Evolutionary conservation across 2,888 invertebrate species (phyloP), one percentile per base, ranked within the genome.

Genomic region (Noctua janthe): DNA sequence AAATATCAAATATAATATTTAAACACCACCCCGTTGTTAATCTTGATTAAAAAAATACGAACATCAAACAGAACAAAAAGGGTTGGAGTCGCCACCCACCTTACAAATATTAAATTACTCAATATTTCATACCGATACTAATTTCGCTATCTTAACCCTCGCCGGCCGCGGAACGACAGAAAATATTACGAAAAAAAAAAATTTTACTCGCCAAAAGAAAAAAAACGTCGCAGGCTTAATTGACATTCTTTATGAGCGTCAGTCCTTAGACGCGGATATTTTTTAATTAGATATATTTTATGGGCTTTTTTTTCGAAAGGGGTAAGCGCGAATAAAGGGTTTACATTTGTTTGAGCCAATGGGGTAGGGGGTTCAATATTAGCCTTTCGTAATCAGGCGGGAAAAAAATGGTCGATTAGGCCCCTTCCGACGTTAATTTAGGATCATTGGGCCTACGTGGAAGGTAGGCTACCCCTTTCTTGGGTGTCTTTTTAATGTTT

Each of bases 251-350:
- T 97, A 97, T 97, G 97, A 95, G 94, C 96, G 97, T 96, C 97
- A 96, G 97, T 94, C 96, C 96, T 95, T 95, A 95, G 94, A 95
- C 94, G 95, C 94, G 97, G 96, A 97, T 97, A 97, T 97, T 97
- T 97, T 97, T 97, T 97, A 97, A 97, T 97, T 97, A 97, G 97
- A 97, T 97, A 97, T 97, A 97, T 97, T 97, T 97, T 97, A 97
- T 97, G 97, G 94, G 94, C 75, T 92, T 95, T 97, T 97, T 97
- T 97, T 96, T 94, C 95, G 93, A 96, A 97, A 94, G 96, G 96
- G 96, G 95, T 92, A 92, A 93, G 94, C 92, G 92, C 93, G 94
- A 95, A 95, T 95, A 96, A 96, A 96, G 96, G 97, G 97, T 97
- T 97, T 96, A 95, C 96, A 97, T 97, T 97, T 97, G 97, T 97